A percentile compares a stretch with the other conserved stretches of the same genome.
These are phyloP conservation scores for Tetanocera ferruginea DNA, from an alignment of 2,888 invertebrate species.

Conservation along the genomic window DNA sequence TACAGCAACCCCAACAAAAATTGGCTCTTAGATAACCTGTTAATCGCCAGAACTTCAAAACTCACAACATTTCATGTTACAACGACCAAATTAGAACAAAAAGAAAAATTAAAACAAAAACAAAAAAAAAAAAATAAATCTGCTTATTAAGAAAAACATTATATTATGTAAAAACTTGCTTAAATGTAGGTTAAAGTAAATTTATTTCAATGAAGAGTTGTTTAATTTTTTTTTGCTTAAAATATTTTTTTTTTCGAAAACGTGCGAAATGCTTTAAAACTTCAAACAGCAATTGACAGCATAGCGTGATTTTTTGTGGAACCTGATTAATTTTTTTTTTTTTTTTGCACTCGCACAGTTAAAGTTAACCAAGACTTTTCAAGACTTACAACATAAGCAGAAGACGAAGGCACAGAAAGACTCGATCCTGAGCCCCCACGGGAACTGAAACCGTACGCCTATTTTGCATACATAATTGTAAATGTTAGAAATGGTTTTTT, in stretches of 20 bases:
- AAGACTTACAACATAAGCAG: conserved; percentile 78
- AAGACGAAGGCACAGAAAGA: conserved; percentile 85
- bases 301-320: conserved; percentile 15
- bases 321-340: conserved; percentile 8
- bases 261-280: neutral
- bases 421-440: conserved; percentile 83
- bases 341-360: conserved; percentile 46
- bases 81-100: neutral
- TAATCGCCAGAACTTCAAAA: neutral
- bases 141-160: no score
- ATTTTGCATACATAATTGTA: conserved; percentile 40
- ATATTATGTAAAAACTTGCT: neutral
- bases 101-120: neutral
- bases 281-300: conserved; percentile 19
- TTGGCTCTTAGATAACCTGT: neutral
- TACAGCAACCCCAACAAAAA: neutral
- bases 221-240: neutral
- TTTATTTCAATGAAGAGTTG: neutral
- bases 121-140: no score
- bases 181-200: neutral
- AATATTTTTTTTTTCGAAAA: neutral
- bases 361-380: conserved; percentile 46
- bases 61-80: neutral
- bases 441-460: conserved; percentile 77
- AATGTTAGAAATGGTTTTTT: conserved; percentile 19